These are phyloP conservation scores for Watsonalla cultraria DNA, from an alignment of 2,888 invertebrate genomes.

Conservation along the genomic window DNA sequence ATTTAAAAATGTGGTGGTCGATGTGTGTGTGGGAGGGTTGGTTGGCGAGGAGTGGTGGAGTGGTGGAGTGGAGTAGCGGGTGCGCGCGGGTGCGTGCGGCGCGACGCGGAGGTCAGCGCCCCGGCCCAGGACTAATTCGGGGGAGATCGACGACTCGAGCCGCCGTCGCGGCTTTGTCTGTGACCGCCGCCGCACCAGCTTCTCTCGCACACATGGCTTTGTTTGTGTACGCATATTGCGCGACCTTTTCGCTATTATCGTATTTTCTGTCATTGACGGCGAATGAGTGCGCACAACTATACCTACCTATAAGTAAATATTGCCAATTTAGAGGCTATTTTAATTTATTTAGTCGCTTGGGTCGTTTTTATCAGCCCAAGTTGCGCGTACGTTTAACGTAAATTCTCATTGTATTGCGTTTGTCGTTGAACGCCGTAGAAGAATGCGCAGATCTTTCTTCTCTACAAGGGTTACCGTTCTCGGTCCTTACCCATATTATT, in stretches of 20 bases:
- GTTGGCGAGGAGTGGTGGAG: conserved; percentile 22
- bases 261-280: conserved; percentile 24
- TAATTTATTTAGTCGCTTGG: conserved; percentile 9
- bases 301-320: conserved; percentile 2
- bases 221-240: conserved; percentile 36
- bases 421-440: too few species aligned
- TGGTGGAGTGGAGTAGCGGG: conserved; percentile 21
- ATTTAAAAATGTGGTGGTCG: not conserved
- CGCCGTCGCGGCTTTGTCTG: conserved; percentile 68
- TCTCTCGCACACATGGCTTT: conserved; percentile 43
- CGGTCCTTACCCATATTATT: not conserved
- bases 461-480: not conserved
- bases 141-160: conserved; percentile 73
- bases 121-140: conserved; percentile 77
- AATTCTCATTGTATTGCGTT: too few species aligned
- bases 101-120: conserved; percentile 64
- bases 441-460: too few species aligned
- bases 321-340: conserved; percentile 16
- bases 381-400: too few species aligned
- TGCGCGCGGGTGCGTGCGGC: conserved; percentile 40
- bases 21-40: conserved; percentile 1
- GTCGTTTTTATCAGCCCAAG: not conserved
- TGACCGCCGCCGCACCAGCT: conserved; percentile 37
- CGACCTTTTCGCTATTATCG: conserved; percentile 35
- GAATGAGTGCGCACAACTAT: conserved; percentile 20